Conservation (phyloP, 2,797 vertebrate genomes). For the Masticophis lateralis region DNA sequence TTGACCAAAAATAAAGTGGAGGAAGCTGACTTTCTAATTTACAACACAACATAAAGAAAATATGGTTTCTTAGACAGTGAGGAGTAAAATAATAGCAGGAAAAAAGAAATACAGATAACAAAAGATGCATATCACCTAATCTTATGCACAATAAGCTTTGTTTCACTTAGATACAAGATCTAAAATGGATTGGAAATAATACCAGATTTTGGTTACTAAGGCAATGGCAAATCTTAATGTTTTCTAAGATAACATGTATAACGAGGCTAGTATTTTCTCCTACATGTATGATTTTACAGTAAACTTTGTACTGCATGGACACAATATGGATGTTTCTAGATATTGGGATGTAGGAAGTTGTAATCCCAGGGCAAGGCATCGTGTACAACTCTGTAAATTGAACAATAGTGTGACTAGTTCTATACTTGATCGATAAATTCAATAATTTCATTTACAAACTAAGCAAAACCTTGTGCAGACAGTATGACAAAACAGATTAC, state of each 20-base stretch:
- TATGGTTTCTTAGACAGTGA: neutral
- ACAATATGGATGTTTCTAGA: slow-evolving; percentile 8
- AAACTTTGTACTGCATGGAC: neutral
- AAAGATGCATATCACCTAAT: neutral
- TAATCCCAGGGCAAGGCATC: neutral
- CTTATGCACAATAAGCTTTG: neutral
- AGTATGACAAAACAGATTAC: slow-evolving; percentile 23
- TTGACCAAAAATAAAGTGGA: neutral
- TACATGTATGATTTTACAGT: neutral
- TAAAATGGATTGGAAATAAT: neutral
- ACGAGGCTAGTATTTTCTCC: slow-evolving; percentile 11
- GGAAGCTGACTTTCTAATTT: neutral
- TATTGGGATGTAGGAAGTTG: neutral
- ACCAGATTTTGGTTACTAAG: neutral
- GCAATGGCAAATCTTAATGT: neutral
- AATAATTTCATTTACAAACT: neutral
- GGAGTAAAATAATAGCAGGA: neutral
- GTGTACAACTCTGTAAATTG: slow-evolving; percentile 30
- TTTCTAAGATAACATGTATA: neutral
- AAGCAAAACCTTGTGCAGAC: slow-evolving; percentile 39
- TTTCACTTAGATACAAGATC: neutral
- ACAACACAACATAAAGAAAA: neutral
- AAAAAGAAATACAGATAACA: neutral
- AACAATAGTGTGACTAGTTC: slow-evolving; percentile 32
- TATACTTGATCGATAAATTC: slow-evolving; percentile 45